Evolutionary conservation across 2,797 vertebrate genomes (phyloP).

Genomic region (Apodemus agrarius): DNA sequence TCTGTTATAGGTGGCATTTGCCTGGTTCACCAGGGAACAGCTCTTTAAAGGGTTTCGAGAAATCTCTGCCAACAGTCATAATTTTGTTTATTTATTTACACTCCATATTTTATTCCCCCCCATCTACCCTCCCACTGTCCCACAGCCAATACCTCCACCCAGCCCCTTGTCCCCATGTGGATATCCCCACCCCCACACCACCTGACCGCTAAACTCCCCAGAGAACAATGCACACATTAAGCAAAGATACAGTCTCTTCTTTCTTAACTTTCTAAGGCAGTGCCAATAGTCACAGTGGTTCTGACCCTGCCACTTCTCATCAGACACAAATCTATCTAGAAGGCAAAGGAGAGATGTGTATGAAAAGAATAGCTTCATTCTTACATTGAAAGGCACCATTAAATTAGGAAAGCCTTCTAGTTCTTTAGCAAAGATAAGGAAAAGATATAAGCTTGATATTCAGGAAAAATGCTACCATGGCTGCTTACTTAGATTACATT

Average conservation of each 20-base stretch:
- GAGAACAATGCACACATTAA: not conserved
- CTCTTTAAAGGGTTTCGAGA: slow-evolving; percentile 77
- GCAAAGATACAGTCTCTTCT: not conserved
- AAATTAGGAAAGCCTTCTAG: not conserved
- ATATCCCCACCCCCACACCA: too few relatives aligned
- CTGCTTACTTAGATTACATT: not conserved
- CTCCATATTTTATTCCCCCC: too few relatives aligned
- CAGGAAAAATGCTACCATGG: not conserved
- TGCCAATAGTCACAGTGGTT: not conserved
- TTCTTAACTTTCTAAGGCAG: not conserved
- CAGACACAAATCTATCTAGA: not conserved
- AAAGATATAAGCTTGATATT: not conserved
- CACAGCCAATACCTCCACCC: too few relatives aligned
- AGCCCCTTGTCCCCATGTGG: too few relatives aligned
- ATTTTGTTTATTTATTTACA: slow-evolving; percentile 27
- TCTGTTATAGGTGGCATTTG: slow-evolving; percentile 81
- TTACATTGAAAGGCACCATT: not conserved
- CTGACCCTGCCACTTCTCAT: not conserved
- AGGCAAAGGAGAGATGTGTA: not conserved
- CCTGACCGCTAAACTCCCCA: too few relatives aligned
- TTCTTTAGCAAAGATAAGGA: not conserved
- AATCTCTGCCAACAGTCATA: slow-evolving; percentile 68
- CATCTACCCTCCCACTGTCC: too few relatives aligned
- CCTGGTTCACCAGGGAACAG: slow-evolving; percentile 80
- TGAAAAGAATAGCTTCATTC: not conserved